These are phyloP conservation scores for Priocnemis perturbator DNA, from an alignment of 2,888 invertebrate genomes.

Conservation along the genomic window DNA sequence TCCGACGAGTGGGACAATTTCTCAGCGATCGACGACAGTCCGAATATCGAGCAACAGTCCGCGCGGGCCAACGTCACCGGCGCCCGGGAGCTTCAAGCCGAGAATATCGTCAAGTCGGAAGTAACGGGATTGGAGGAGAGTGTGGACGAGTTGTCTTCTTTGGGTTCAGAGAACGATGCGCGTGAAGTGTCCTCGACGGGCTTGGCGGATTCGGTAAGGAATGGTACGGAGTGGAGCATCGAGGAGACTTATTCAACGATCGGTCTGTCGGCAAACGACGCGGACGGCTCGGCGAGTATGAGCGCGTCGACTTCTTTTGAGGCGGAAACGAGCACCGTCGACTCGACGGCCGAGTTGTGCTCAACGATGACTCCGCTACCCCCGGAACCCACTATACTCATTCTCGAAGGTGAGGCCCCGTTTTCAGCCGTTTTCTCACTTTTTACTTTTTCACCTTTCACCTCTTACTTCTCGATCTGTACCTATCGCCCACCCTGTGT, in stretches of 20 bases:
- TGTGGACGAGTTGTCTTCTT: neutral
- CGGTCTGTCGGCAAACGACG: constrained; percentile 28
- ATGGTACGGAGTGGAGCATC: constrained; percentile 39
- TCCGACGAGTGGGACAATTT: constrained; percentile 69
- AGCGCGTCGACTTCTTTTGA: constrained; percentile 50
- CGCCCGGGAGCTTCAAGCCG: neutral
- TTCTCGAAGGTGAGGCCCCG: constrained; percentile 86
- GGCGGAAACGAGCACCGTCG: constrained; percentile 57
- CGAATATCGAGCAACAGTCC: constrained; percentile 27
- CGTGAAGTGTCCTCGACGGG: constrained; percentile 3
- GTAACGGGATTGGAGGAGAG: neutral
- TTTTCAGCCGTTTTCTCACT: constrained; percentile 29
- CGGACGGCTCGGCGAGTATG: constrained; percentile 37
- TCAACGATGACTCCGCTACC: constrained; percentile 77
- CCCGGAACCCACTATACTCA: constrained; percentile 85
- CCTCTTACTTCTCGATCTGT: neutral
- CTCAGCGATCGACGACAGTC: constrained; percentile 49
- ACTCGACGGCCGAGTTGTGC: constrained; percentile 58
- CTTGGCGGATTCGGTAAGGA: constrained; percentile 39
- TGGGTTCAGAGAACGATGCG: neutral
- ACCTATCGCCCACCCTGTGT: neutral
- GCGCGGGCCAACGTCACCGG: constrained; percentile 17
- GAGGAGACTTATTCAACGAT: constrained; percentile 39
- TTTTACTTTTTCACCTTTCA: neutral
- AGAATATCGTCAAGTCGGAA: neutral